Evolutionary conservation across 2,797 vertebrate species (phyloP).

Genomic region (Cheirogaleus major): DNA sequence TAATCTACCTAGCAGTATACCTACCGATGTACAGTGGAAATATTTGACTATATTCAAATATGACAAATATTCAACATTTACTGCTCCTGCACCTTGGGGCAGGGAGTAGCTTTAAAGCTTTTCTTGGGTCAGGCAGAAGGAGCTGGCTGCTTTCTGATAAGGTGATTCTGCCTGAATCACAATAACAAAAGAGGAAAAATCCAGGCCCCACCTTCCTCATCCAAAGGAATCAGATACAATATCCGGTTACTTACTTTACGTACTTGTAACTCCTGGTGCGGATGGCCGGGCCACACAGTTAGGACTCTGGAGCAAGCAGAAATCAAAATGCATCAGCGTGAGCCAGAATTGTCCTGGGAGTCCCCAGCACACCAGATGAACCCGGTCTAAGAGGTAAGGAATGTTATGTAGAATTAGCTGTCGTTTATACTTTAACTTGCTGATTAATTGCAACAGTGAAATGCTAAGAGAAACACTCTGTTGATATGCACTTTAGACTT

Average conservation of each 20-base stretch:
- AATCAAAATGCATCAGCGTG: background rate
- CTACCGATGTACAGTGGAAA: background rate
- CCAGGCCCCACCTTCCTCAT: background rate
- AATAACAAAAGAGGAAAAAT: slow-evolving; percentile 14
- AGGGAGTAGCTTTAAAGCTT: background rate
- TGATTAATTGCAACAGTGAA: background rate
- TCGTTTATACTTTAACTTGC: slow-evolving; percentile 45
- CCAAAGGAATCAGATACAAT: background rate
- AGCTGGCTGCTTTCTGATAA: background rate
- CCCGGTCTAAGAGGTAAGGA: slow-evolving; percentile 13
- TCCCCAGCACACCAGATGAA: background rate
- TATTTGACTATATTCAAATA: background rate
- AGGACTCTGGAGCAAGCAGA: background rate
- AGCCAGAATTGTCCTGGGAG: background rate
- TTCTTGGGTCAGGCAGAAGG: background rate
- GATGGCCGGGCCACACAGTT: background rate
- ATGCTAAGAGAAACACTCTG: background rate
- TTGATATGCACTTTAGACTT: background rate
- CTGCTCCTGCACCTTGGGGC: background rate
- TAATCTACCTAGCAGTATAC: background rate
- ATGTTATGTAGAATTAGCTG: background rate
- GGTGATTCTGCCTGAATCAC: background rate
- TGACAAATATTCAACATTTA: background rate
- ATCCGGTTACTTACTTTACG: background rate
- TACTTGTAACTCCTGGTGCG: background rate